Evolutionary conservation across 2,797 vertebrate species (phyloP), one percentile per base, ranked within the genome.

Genomic region (Remorina albescens): DNA sequence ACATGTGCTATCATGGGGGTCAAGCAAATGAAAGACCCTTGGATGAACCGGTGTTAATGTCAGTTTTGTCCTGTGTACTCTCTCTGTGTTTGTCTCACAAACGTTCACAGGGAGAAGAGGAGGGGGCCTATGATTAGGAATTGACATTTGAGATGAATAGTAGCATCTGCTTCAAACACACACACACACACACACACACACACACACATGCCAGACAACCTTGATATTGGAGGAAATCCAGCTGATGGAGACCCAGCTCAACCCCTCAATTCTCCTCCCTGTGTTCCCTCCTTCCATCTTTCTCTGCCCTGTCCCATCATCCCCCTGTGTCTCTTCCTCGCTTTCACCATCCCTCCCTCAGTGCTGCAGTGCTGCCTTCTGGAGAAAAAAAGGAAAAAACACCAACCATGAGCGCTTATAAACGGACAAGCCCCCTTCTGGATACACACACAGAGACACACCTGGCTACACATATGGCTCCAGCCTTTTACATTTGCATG

Each of bases 301-400:
- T 75, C 71, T n/a, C n/a, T n/a, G n/a, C n/a, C n/a, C n/a, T n/a
- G n/a, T n/a, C n/a, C n/a, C n/a, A n/a, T n/a, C n/a, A n/a, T n/a
- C n/a, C n/a, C n/a, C n/a, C n/a, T n/a, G n/a, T n/a, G n/a, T n/a
- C 58, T 41, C 51, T 46, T 73, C 41, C 59, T 71, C 41, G 26
- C 66, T 21, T 49, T 28, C 49, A 42, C 78, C 44, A 56, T 61
- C 69, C 61, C 47, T 49, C 62, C 70, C 74, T 74, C 69, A 50
- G 21, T 88, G 67, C 91, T 91, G 91, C 92, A 91, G 85, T 92
- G 83, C 84, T 91, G 86, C 83, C 82, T 88, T 82, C 82, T 78
- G 34, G 58, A 70, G 70, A 1, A 41, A 72, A 74, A 62, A 46
- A 58, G 39, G 28, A 76, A 83, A 86, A 88, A 72, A 41, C 58